Percentiles rank a stretch among this genome's conserved stretches.
Evolutionary conservation across 2,888 invertebrate genomes (phyloP).

Genomic region (Nipponacmea schrenckii): DNA sequence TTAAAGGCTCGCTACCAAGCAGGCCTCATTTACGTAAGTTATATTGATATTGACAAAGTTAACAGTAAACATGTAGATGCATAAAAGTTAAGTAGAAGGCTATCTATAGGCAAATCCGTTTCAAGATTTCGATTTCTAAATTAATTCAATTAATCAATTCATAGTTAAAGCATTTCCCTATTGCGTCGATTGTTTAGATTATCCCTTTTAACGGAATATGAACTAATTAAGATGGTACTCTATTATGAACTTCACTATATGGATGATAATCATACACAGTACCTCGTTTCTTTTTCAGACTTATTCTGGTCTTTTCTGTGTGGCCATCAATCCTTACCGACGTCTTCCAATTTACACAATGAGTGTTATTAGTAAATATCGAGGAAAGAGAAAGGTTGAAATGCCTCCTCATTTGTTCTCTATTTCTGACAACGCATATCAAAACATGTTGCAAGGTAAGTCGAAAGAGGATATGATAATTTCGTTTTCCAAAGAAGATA

Average conservation of each 20-base stretch:
- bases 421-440: conserved; percentile 99
- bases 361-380: conserved; percentile 96
- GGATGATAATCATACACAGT: too few relatives aligned
- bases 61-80: too few relatives aligned
- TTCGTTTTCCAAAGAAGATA: background rate
- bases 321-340: conserved; percentile 99
- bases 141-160: too few relatives aligned
- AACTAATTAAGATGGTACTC: too few relatives aligned
- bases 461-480: conserved; percentile 42
- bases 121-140: too few relatives aligned
- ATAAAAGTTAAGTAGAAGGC: too few relatives aligned
- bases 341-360: conserved; percentile 98
- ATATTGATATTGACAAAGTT: background rate
- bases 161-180: too few relatives aligned
- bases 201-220: too few relatives aligned
- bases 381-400: conserved; percentile 99
- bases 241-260: too few relatives aligned
- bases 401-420: conserved; percentile 99
- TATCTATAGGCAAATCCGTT: too few relatives aligned
- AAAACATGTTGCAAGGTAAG: conserved; percentile 97
- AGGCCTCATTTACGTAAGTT: conserved; percentile 63
- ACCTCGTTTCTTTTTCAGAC: conserved; percentile 80
- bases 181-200: too few relatives aligned
- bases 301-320: conserved; percentile 99
- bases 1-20: conserved; percentile 55